Evolutionary conservation across 2,888 invertebrate genomes (phyloP), one percentile per base, ranked within the genome.

Genomic region (Drosophila yooni): DNA sequence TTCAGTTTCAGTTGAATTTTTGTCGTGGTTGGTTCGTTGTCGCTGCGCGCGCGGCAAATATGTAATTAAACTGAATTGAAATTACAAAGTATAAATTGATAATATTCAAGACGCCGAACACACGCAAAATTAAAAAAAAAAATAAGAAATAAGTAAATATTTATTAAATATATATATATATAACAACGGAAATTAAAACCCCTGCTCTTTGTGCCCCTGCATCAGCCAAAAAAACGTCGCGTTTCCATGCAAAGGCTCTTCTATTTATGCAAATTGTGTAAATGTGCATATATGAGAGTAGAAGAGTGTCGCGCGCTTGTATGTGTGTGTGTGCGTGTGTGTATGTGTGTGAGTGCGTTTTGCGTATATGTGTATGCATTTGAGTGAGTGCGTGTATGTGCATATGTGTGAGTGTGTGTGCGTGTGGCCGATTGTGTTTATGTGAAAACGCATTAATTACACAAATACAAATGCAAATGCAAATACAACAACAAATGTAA

Each of bases 401-500:
- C 56, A 56, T 51, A 48, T 72, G 58, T 64, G 71, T 66, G 64
- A 68, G 63, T 50, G 69, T 62, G 61, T 66, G 64, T 74, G 77
- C 70, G 73, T 80, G 80, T 79, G 68, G 76, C 74, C 65, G 73
- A 70, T 76, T 81, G 79, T 80, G 70, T 82, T 76, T 83, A 79
- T 86, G 80, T 76, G 73, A 82, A 88, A 87, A 79, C 82, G 87
- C 87, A 87, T 88, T 88, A 89, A 91, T 88, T 84, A 80, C 89
- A 83, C 76, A 70, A 74, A 80, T 81, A 74, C 79, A 80, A 76
- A 68, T 67, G 51, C 75, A 75, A 64, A 67, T 58, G 62, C 68
- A 70, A 70, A 72, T 72, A 60, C 80, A 72, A 67, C 65, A 63
- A 66, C 56, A 74, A 79, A 79, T 77, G 61, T 63, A 84, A 81